Percentiles rank a stretch among this genome's conserved stretches.
Conservation (phyloP, 2,888 invertebrate species). For the Drosophila lutescens region DNA sequence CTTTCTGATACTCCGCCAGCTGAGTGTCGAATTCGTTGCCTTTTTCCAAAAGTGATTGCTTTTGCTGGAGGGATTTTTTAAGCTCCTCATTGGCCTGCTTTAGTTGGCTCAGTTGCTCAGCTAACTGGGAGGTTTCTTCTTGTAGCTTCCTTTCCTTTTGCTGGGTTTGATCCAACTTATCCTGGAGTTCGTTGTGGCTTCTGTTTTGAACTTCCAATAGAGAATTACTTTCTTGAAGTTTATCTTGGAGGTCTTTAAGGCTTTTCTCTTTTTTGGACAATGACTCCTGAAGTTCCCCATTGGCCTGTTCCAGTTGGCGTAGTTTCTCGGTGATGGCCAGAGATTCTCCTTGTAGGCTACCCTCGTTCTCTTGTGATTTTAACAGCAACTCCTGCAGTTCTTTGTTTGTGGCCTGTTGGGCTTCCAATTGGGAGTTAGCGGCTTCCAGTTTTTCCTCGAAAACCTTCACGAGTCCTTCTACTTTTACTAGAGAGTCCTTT, state of each 20-base stretch:
- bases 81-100: constrained; percentile 53
- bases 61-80: constrained; percentile 37
- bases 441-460: constrained; percentile 16
- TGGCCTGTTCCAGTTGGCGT: constrained; percentile 15
- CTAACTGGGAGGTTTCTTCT: constrained; percentile 34
- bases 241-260: background rate
- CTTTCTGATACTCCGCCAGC: constrained; percentile 72
- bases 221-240: constrained; percentile 23
- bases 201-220: constrained; percentile 40
- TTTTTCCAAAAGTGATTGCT: constrained; percentile 48
- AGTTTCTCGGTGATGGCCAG: constrained; percentile 46
- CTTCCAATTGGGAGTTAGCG: constrained; percentile 27
- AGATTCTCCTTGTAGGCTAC: constrained; percentile 38
- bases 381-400: constrained; percentile 51
- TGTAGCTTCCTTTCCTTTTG: constrained; percentile 24
- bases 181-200: constrained; percentile 45
- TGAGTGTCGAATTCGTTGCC: constrained; percentile 62
- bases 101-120: constrained; percentile 59
- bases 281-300: constrained; percentile 13
- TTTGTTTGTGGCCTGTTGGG: constrained; percentile 48
- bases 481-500: constrained; percentile 5
- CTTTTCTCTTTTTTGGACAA: constrained; percentile 2
- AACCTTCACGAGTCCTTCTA: constrained; percentile 6
- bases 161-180: constrained; percentile 52
- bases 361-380: constrained; percentile 41